Base-by-base conservation (phyloP, 2,888 invertebrate genomes). In the Tholera decimalis region DNA sequence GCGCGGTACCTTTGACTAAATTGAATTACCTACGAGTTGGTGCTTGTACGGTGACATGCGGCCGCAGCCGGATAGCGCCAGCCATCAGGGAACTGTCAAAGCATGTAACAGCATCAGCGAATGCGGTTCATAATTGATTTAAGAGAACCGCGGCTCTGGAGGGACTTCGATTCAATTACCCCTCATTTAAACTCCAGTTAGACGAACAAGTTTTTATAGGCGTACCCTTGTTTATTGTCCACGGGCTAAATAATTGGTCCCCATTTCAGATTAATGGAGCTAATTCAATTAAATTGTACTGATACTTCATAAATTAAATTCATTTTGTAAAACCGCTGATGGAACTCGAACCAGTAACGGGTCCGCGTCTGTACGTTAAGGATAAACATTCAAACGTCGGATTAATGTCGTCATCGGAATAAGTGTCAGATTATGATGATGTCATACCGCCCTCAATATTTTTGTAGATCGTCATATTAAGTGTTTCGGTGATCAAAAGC, bases 91-190 rank as follows among this genome's bases (percentile, higher is more conserved):
- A 85, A 73, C 86, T 82, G 87, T 89, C 90, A 88, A 85, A 88
- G 87, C 88, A 85, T 85, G 85, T 87, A 86, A 86, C 86, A 83
- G 87, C 82, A 70, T 82, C 76, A 80, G 77, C 76, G 83, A 88
- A 88, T 86, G 84, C 74, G 86, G 87, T 78, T 80, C 77, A 78
- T 88, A 90, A 88, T 89, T 87, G 83, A 89, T 85, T 89, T 88
- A 86, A 68, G 70, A 74, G 75, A 79, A 71, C 79, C 82, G 77
- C 73, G 66, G 68, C 58, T 63, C 60, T 73, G 73, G 81, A 85
- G 87, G 82, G 84, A 80, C 80, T 86, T 83, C 81, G 73, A 84
- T 83, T 77, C 81, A 83, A 86, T 86, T 85, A 85, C 70, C 68
- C 59, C 71, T 77, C 77, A 71, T 79, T 76, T 57, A 56, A 76